Evolutionary conservation across 2,888 invertebrate species (phyloP), one percentile per base, ranked within the genome.

Genomic region (Apomyelois bistriatella): DNA sequence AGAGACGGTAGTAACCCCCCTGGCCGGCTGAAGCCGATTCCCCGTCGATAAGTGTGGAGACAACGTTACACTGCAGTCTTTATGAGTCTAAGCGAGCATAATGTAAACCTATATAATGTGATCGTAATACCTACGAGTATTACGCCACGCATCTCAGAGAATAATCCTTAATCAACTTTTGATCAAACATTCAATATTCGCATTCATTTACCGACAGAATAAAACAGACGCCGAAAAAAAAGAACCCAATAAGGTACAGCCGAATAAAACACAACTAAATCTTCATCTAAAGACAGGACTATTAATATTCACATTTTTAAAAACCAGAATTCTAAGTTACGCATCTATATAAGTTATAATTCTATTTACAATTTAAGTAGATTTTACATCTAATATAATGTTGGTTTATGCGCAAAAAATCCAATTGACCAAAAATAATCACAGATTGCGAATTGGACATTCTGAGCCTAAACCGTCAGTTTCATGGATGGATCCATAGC

Each of bases 401-500:
- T 80, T 77, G 78, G 73, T 69, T 72, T 12, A 35, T 1, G 15
- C 40, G 16, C 16, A 16, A 40, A 40, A 40, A 16, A 1, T 1
- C 16, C 6, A 40, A 13, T 40, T 13, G 15, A 2, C 16, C 16
- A 12, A n/a, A 12, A 37, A n/a, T 3, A 4, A 37, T 40, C 15
- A 40, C 5, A 9, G 6, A 9, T 16, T 40, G 40, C 15, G 16
- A 16, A 16, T 16, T 38, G 38, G 15, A 38, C 15, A 15, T 15
- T 16, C 5, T 16, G 16, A 16, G 40, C 16, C 40, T 40, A 40
- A 40, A 40, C 13, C 16, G 15, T 7, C 13, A 13, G 1, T 13
- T 7, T 68, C 66, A 72, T 85, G 87, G 86, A 85, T 85, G 85
- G 86, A 85, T 79, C 79, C 74, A 79, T 82, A 84, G 77, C 76